Base-by-base conservation (phyloP, 2,797 vertebrate genomes). In the Notamacropus eugenii region DNA sequence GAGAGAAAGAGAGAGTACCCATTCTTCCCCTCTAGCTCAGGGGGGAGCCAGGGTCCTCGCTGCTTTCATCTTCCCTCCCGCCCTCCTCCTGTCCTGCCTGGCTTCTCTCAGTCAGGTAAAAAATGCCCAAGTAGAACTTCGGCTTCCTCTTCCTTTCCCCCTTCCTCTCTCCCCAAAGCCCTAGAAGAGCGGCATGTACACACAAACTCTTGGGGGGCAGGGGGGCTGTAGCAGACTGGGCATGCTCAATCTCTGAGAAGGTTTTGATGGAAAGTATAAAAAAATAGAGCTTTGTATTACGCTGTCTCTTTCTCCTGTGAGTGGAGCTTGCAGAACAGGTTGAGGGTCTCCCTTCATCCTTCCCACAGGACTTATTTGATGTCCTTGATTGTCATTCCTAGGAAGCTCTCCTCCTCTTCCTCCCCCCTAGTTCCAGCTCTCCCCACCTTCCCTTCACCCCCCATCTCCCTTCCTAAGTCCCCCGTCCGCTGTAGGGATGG, bases 321-420 rank as follows among this genome's bases (percentile, higher is more conserved):
- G 90, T 96, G 95, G 24, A 82, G 97, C 94, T 95, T 92, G 90
- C 96, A 54, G 97, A 95, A 93, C 91, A 93, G 87, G 97, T 96
- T 92, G 94, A 22, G 96, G 97, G 96, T n/a, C 90, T 62, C 94
- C 96, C 94, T 97, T 67, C 95, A 28, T 90, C 92, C 97, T 58
- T 34, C 96, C 92, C 97, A 93, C 46, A 92, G 94, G 96, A 94
- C 90, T 94, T 92, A 55, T 94, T 93, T 93, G 97, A 97, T 98
- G 98, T 96, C 98, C 98, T 98, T 98, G 98, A 94, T 94, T 95
- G 98, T 98, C 97, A 98, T 98, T 98, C 97, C 95, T 97, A 92
- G 98, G 98, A 97, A 98, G 97, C 95, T 92, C 93, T 22, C 22
- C 55, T 93, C 90, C 74, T 93, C 56, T 58, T 54, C 54, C 31